Evolutionary conservation across 2,888 invertebrate species (phyloP), one percentile per base, ranked within the genome.

Genomic region (Athalia rosae): DNA sequence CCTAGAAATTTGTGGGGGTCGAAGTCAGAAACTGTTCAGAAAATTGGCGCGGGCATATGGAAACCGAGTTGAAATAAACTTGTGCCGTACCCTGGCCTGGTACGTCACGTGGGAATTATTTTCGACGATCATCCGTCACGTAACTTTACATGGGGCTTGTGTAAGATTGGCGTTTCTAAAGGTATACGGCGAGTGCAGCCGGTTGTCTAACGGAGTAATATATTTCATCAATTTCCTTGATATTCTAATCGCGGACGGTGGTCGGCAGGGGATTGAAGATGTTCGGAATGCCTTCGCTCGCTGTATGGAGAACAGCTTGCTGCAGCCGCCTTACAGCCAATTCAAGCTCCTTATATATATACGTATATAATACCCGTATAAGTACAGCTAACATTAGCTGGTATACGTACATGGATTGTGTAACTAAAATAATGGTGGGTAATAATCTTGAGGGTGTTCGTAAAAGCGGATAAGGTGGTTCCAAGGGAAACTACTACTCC

Each of bases 281-380:
- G 71, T 28, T 71, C 58, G 41, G 71, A 56, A 71, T 67, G 66
- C 66, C 66, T 66, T 66, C 28, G 66, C 66, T 66, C 28, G 28
- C 1, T 50, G 66, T 45, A 50, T 45, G 28, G 50, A 8, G 13
- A 47, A 5, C 48, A 48, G 4, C 5, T 62, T 41, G 59, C n/a
- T 59, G 28, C 3, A 5, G 41, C 28, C 13, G 64, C 45, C 67
- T 50, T 50, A 3, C 28, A 28, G 28, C 28, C 28, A 28, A 28
- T 28, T 28, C 28, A 28, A 28, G 28, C 28, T 28, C 28, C 28
- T 28, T 28, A 28, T 28, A 9, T 28, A 28, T 28, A 9, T n/a
- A 9, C 53, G 53, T 7, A 15, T 7, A 4, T n/a, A 59, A n/a
- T 13, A 15, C 13, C 7, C 7, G 59, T 53, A 53, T 8, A 13